Evolutionary conservation across 2,888 invertebrate genomes (phyloP), one percentile per base, ranked within the genome.

Genomic region (Agrochola macilenta): DNA sequence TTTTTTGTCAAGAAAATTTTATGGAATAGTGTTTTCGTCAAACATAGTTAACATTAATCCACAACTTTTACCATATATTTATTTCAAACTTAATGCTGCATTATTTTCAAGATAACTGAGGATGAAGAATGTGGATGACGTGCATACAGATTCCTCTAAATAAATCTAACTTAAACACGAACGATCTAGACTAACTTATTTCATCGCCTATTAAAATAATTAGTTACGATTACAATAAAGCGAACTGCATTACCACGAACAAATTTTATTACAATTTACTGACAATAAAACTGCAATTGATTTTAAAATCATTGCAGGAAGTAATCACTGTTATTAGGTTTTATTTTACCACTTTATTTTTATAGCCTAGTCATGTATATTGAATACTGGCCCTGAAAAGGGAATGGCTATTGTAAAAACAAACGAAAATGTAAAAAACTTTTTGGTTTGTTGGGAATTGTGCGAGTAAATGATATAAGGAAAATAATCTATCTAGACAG

Each of bases 351-450:
- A 64, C 9, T 73, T 52, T 52, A 78, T 78, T 70, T 35, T 39
- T 76, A 75, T 61, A 69, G 69, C 61, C 52, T 63, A 64, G 72
- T 72, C 60, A 54, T 69, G 35, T 58, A 57, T 63, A 58, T 75
- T 66, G 12, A 69, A 17, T 43, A 61, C 20, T 78, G 72, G 58
- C 87, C 89, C 58, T 82, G 89, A 81, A 54, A 84, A 84, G 77
- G 79, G 84, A 87, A 76, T 39, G 87, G 77, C 57, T 30, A 57
- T 35, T n/a, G n/a, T 11, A 70, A 60, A 58, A 64, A 54, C 20
- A 23, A 77, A 69, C 17, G 5, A 76, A 68, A 26, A 49, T 8
- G 9, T 46, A 64, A 46, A 64, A 60, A 52, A 2, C 5, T n/a
- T 54, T 64, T 49, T 63, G 46, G 58, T 70, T 72, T 73, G 17